Conservation (phyloP, 1,140 invertebrate species). For the Aleiodes sp. region DNA sequence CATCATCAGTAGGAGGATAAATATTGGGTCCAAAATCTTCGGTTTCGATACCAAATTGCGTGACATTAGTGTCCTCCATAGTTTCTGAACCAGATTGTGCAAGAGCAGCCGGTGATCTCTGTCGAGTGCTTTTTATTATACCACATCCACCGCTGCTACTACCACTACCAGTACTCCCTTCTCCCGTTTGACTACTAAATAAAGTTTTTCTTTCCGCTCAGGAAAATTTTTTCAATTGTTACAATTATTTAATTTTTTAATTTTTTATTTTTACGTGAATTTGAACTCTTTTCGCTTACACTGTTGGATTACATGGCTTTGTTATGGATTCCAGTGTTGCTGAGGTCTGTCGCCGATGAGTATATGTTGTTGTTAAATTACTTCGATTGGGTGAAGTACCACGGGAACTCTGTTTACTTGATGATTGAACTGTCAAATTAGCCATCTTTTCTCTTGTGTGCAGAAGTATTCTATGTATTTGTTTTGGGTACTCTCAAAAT, state of each 20-base stretch:
- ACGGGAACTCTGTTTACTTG: slow-evolving; percentile 62
- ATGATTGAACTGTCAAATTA: slow-evolving; percentile 60
- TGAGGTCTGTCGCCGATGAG: slow-evolving; percentile 49
- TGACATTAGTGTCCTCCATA: slow-evolving; percentile 57
- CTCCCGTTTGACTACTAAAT: slow-evolving; percentile 46
- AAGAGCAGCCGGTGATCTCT: slow-evolving; percentile 60
- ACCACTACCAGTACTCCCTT: slow-evolving; percentile 59
- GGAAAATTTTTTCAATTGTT: neutral
- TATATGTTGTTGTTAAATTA: slow-evolving; percentile 47
- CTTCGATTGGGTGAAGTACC: slow-evolving; percentile 61
- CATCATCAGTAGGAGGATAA: slow-evolving; percentile 59
- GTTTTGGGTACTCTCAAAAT: too few relatives aligned
- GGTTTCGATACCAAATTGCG: slow-evolving; percentile 52
- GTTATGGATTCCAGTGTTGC: slow-evolving; percentile 51
- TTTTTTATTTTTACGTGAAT: neutral
- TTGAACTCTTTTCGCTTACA: slow-evolving; percentile 47
- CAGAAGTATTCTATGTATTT: too few relatives aligned
- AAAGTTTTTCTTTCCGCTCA: neutral
- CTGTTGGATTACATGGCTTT: slow-evolving; percentile 58
- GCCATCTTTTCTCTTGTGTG: slow-evolving; percentile 64
- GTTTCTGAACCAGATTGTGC: slow-evolving; percentile 50
- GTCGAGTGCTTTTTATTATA: slow-evolving; percentile 53
- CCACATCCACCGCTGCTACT: slow-evolving; percentile 54
- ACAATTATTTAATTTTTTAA: neutral
- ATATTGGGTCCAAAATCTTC: slow-evolving; percentile 59